Percentiles rank a stretch among this genome's conserved stretches.
Conservation (phyloP, 2,888 invertebrate genomes). For the Pammene fasciana region DNA sequence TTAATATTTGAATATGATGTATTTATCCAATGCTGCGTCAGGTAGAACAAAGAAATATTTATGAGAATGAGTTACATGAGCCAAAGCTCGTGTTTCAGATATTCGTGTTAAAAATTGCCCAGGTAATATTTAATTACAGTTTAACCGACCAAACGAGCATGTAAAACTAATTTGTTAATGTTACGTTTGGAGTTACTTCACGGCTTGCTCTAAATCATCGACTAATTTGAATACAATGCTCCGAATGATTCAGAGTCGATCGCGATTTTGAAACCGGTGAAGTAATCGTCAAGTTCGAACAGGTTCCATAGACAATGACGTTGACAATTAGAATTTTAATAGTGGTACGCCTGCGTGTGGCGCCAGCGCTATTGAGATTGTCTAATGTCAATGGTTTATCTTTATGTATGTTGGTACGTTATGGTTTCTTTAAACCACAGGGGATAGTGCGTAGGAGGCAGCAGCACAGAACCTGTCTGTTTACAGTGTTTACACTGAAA, state of each 20-base stretch:
- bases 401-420: no score
- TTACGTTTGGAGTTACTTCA: constrained; percentile 43
- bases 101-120: not conserved
- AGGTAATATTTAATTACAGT: constrained; percentile 23
- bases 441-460: no score
- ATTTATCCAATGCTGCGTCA: no score
- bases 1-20: no score
- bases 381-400: constrained; percentile 5
- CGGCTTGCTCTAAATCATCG: constrained; percentile 60
- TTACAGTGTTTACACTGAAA: no score
- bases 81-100: not conserved
- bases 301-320: constrained; percentile 35
- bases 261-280: constrained; percentile 55
- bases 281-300: constrained; percentile 41
- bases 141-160: constrained; percentile 7
- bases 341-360: constrained; percentile 29
- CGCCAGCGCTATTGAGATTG: constrained; percentile 30
- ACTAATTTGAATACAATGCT: constrained; percentile 72
- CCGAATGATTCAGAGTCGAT: constrained; percentile 54
- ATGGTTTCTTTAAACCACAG: no score
- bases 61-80: not conserved
- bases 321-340: constrained; percentile 38
- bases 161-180: constrained; percentile 24
- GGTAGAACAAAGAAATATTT: no score
- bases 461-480: no score